phyloP scores from a whole-genome alignment of 1,140 invertebrate genomes.

The Idris sp. region DNA sequence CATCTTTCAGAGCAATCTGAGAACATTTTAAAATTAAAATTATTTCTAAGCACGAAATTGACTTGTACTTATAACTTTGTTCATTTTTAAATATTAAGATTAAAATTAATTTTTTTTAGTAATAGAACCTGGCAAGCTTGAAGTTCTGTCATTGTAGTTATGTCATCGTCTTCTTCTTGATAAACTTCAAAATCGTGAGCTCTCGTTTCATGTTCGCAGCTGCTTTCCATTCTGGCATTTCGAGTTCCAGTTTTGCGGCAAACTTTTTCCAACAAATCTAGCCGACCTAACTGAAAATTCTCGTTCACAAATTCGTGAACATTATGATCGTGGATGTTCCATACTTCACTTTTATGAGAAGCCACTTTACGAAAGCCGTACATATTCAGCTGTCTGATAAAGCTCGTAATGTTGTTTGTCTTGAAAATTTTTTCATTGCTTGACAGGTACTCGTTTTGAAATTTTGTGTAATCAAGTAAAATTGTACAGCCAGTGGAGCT shows the following conservation, averaged over 20 bases:
- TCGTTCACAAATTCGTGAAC: slow-evolving; percentile 82
- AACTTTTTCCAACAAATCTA: slow-evolving; percentile 79
- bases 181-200: neutral
- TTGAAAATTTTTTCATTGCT: slow-evolving; percentile 80
- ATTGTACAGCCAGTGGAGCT: slow-evolving; percentile 78
- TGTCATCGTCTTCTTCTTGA: slow-evolving; percentile 7
- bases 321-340: slow-evolving; percentile 79
- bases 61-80: too few species aligned
- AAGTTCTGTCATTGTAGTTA: slow-evolving; percentile 61
- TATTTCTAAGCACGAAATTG: too few species aligned
- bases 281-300: slow-evolving; percentile 77
- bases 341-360: slow-evolving; percentile 80
- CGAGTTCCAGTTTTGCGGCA: slow-evolving; percentile 39
- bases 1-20: slow-evolving; percentile 68
- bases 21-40: neutral
- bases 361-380: slow-evolving; percentile 83
- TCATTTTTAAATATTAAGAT: too few species aligned
- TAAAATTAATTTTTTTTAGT: too few species aligned
- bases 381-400: slow-evolving; percentile 81
- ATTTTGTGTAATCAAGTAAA: slow-evolving; percentile 79
- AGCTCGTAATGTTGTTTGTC: slow-evolving; percentile 81
- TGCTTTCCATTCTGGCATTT: slow-evolving; percentile 14
- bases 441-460: slow-evolving; percentile 79
- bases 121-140: slow-evolving; percentile 70
- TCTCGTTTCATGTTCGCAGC: slow-evolving; percentile 7